A percentile compares a stretch with the other conserved stretches of the same genome.
phyloP scores from a whole-genome alignment of 1,140 invertebrate species.

The Cyphomyrmex costatus region DNA sequence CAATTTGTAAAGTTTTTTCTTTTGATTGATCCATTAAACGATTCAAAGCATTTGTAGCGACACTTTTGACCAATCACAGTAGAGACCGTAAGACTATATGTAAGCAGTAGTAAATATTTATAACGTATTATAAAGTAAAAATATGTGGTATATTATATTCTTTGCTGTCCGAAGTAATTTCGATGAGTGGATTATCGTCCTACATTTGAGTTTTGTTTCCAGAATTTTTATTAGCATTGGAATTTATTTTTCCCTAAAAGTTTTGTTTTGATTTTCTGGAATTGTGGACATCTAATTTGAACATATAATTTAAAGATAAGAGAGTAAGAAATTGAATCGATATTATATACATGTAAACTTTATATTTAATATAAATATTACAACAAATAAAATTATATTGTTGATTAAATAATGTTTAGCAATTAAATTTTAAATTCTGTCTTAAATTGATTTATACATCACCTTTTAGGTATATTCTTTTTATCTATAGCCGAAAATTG shows the following conservation, averaged over 20 bases:
- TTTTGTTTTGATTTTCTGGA: neutral
- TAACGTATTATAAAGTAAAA: neutral
- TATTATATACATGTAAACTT: neutral
- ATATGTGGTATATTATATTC: neutral
- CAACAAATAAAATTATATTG: neutral
- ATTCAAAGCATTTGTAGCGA: no score
- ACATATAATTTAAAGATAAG: neutral
- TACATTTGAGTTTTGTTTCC: neutral
- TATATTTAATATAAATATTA: neutral
- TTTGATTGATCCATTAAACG: no score
- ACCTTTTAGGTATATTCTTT: neutral
- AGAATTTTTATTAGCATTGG: neutral
- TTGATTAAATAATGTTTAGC: neutral
- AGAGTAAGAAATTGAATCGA: neutral
- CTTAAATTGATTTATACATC: constrained; percentile 26
- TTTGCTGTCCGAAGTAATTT: neutral
- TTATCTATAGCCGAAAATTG: neutral
- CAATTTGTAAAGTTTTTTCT: no score
- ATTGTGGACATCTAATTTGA: neutral
- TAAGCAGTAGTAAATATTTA: no score
- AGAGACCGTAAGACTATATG: no score
- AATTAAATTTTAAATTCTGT: constrained; percentile 14
- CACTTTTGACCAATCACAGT: no score
- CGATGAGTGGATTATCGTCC: neutral
- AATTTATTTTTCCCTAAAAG: constrained; percentile 9